Percentiles rank a stretch among this genome's conserved stretches.
phyloP scores from a whole-genome alignment of 53 echinoderm and acorn worm species.

The Echinarachnius parma region DNA sequence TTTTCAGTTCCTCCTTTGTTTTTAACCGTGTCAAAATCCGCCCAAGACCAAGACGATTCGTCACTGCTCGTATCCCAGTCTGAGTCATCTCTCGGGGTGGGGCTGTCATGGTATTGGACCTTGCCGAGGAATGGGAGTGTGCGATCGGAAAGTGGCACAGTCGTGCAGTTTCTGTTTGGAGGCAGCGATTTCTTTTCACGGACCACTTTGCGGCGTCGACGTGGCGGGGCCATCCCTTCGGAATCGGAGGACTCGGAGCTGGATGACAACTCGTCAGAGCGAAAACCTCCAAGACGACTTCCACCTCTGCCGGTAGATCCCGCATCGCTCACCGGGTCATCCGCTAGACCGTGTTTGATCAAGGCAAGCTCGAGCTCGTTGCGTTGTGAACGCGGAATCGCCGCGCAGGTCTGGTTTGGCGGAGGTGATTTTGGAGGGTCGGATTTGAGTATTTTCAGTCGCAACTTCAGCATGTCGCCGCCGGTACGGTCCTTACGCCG shows the following conservation, averaged over 20 bases:
- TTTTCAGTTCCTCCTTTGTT: too few species aligned
- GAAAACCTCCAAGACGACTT: neutral
- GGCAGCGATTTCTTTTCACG: slow-evolving; percentile 32
- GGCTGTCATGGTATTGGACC: slow-evolving; percentile 3
- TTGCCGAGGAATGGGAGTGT: slow-evolving; percentile 44
- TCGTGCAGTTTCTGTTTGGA: slow-evolving; percentile 54
- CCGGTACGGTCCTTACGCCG: neutral
- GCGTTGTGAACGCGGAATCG: slow-evolving; percentile 47
- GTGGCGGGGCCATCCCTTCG: slow-evolving; percentile 37
- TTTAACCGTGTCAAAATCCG: too few species aligned
- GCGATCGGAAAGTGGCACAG: slow-evolving; percentile 62
- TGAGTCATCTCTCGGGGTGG: neutral
- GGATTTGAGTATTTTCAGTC: slow-evolving; percentile 10
- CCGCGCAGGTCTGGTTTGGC: slow-evolving; percentile 79
- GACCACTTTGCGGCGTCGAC: slow-evolving; percentile 41
- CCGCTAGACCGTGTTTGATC: slow-evolving; percentile 12
- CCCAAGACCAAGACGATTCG: slow-evolving; percentile 30
- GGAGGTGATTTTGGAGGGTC: slow-evolving; percentile 51
- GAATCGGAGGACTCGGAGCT: slow-evolving; percentile 41
- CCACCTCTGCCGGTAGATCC: neutral
- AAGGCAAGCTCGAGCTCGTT: slow-evolving; percentile 62
- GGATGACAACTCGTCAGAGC: slow-evolving; percentile 18
- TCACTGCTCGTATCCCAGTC: slow-evolving; percentile 32
- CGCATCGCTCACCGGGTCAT: neutral
- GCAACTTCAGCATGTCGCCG: neutral